These are phyloP conservation scores for Plebejus argus DNA, from an alignment of 2,888 invertebrate genomes.

Conservation along the genomic window DNA sequence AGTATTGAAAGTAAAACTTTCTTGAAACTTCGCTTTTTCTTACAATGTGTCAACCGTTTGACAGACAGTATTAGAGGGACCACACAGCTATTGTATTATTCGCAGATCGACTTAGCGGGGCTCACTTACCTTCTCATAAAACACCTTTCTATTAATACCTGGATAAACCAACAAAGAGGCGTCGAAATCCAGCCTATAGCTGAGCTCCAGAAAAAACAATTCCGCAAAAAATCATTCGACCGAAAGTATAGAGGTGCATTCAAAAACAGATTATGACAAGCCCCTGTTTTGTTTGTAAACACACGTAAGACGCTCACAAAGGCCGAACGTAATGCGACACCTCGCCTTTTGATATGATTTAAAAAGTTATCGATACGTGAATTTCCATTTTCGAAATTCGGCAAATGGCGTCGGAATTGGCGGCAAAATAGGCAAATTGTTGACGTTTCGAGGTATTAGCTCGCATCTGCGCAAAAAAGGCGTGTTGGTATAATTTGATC, in stretches of 20 bases:
- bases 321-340: constrained; percentile 73
- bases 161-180: constrained; percentile 75
- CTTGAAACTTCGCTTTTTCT: constrained; percentile 51
- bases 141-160: constrained; percentile 60
- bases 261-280: constrained; percentile 79
- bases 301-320: constrained; percentile 62
- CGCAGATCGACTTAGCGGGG: constrained; percentile 56
- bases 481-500: constrained; percentile 55
- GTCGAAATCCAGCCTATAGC: constrained; percentile 76
- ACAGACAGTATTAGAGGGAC: constrained; percentile 56
- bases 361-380: constrained; percentile 68
- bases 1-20: constrained; percentile 64
- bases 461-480: constrained; percentile 60
- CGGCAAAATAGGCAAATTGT: constrained; percentile 72
- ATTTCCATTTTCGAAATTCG: constrained; percentile 54
- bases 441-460: constrained; percentile 64
- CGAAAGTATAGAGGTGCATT: constrained; percentile 71
- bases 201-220: constrained; percentile 62
- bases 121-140: constrained; percentile 71
- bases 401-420: constrained; percentile 58
- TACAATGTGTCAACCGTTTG: constrained; percentile 63
- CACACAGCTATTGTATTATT: constrained; percentile 65
- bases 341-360: constrained; percentile 68
- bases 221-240: constrained; percentile 67
- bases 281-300: constrained; percentile 80